Base-by-base conservation (phyloP, 2,113 vertebrate genomes). In the Paedocypris sp. region DNA sequence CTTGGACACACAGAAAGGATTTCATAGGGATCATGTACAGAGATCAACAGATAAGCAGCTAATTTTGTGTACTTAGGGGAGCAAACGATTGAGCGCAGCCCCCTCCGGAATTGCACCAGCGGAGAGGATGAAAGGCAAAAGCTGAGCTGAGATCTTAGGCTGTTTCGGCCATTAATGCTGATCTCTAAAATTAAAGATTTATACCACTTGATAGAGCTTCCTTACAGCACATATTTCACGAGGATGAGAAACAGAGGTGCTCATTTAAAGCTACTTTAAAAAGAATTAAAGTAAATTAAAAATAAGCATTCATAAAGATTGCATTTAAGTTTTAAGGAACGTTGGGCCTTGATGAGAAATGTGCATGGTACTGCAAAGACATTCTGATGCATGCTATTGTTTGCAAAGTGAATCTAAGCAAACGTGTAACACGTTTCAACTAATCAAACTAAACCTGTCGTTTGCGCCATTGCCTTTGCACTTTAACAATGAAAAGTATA, bases 11-110 rank as follows among this genome's bases (percentile, higher is more conserved):
- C 76, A 81, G 80, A 83, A 78, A 87, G 84, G 89, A 89, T 90
- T 90, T 90, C 86, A 88, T 85, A 86, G 86, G 89, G 92, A 92
- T 94, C 88, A 89, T 93, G 91, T 91, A 89, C 84, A 69, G 86
- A 94, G 91, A 97, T 93, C 91, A 92, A 88, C 90, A 77, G 90
- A 93, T 95, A 93, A 95, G 91, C 87, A 91, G 88, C 84, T 92
- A 89, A 94, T 94, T 94, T 92, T 94, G 86, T 90, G 88, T 91
- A 92, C 89, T 92, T 93, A 92, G 84, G 85, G 83, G 86, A 92
- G 87, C 82, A 88, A 92, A 89, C 68, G 85, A 89, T 87, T 60
- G 66, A 28, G 22, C n/a, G 7, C 15, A 12, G 23, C 69, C 85
- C 87, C 83, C 84, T 29, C 46, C 26, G 77, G 89, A 90, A 87